These are phyloP conservation scores for Psammodynastes pulverulentus DNA, from an alignment of 2,113 vertebrate genomes.

Conservation along the genomic window DNA sequence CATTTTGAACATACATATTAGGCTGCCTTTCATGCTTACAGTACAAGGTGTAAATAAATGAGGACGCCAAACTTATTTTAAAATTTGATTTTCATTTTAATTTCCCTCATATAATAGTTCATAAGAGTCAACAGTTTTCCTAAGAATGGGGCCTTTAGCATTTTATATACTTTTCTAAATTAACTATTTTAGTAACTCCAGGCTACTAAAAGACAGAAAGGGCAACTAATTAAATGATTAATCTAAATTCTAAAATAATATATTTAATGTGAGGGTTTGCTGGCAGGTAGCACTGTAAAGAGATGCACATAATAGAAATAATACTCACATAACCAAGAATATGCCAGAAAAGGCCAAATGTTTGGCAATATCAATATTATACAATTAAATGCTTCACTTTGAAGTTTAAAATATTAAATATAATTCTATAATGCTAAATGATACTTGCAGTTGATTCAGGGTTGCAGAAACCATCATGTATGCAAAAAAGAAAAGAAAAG, in stretches of 20 bases:
- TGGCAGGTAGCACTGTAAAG: not conserved
- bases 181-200: not conserved
- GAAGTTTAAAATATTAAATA: not conserved
- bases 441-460: not conserved
- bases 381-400: not conserved
- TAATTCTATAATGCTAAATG: not conserved
- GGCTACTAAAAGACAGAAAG: not conserved
- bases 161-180: constrained; percentile 23
- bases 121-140: constrained; percentile 9
- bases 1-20: constrained; percentile 53
- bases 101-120: constrained; percentile 32
- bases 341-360: not conserved
- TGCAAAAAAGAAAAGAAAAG: not conserved
- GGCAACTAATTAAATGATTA: constrained; percentile 25
- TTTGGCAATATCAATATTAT: not conserved
- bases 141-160: not conserved
- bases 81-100: constrained; percentile 38
- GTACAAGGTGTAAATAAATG: constrained; percentile 39
- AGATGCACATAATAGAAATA: not conserved
- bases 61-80: constrained; percentile 34
- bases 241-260: not conserved
- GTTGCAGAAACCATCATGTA: not conserved
- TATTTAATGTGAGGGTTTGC: not conserved
- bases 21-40: constrained; percentile 35
- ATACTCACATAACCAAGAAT: not conserved